Conservation (phyloP, 2,888 invertebrate species). For the Aradus depressus region DNA sequence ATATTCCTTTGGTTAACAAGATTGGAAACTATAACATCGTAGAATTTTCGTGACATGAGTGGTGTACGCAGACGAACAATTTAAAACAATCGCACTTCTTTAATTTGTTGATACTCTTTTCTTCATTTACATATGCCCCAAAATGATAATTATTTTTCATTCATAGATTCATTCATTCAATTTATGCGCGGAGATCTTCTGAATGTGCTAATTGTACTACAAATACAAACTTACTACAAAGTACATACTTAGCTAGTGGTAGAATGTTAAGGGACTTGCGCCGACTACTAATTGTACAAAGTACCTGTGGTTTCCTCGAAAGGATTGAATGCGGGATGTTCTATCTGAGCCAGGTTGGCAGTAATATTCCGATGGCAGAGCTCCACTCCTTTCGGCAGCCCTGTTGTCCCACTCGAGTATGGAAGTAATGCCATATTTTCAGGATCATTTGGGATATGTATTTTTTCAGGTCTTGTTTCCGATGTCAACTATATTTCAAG, state of each 20-base stretch:
- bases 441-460: background rate
- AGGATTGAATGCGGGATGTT: constrained; percentile 20
- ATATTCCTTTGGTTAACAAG: no score
- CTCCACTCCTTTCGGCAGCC: constrained; percentile 63
- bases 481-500: background rate
- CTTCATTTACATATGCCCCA: no score
- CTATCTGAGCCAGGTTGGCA: constrained; percentile 27
- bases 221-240: no score
- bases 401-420: constrained; percentile 80
- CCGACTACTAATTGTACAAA: background rate
- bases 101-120: no score
- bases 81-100: no score
- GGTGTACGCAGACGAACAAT: no score
- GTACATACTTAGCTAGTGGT: background rate
- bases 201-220: no score
- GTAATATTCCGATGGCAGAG: constrained; percentile 43
- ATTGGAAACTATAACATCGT: no score
- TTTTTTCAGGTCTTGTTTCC: constrained; percentile 4
- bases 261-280: background rate
- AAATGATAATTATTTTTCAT: no score
- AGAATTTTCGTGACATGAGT: no score
- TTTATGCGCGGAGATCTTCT: no score
- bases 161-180: no score
- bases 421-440: constrained; percentile 48
- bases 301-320: constrained; percentile 28